These are phyloP conservation scores for Hestina assimilis DNA, from an alignment of 1,140 invertebrate species.

Conservation along the genomic window DNA sequence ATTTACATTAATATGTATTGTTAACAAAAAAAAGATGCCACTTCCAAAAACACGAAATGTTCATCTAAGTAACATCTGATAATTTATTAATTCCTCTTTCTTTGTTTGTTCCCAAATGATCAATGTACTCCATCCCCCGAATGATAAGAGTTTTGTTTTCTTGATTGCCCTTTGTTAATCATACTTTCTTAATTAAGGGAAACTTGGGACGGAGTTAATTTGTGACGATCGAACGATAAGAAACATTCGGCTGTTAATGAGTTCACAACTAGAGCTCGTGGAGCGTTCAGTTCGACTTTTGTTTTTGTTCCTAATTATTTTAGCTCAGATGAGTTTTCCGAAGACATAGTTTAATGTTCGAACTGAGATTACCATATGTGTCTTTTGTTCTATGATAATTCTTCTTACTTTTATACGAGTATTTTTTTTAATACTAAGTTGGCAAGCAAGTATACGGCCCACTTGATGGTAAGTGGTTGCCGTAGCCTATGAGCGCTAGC, in stretches of 20 bases:
- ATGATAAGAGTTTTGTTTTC: constrained; percentile 74
- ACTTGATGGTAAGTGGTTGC: no score
- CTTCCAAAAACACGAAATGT: not conserved
- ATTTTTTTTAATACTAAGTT: no score
- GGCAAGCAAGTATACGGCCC: no score
- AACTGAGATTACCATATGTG: no score
- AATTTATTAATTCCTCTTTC: constrained; percentile 72
- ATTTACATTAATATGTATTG: no score
- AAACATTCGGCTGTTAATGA: constrained; percentile 56
- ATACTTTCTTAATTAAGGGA: constrained; percentile 75
- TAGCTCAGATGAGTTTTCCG: not conserved
- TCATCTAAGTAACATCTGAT: constrained; percentile 28
- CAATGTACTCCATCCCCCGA: constrained; percentile 52
- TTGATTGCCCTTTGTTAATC: constrained; percentile 74
- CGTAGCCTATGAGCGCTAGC: no score
- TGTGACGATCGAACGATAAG: constrained; percentile 61
- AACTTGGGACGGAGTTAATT: constrained; percentile 61
- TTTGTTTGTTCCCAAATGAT: constrained; percentile 66
- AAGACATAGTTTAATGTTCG: not conserved
- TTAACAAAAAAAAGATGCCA: not conserved
- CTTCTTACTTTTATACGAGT: no score
- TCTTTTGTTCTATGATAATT: no score
- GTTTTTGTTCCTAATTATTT: not conserved
- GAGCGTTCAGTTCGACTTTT: constrained; percentile 13
- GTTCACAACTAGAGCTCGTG: constrained; percentile 44